Evolutionary conservation across 2,888 invertebrate genomes (phyloP), one percentile per base, ranked within the genome.

Genomic region (Fragum whitleyi): DNA sequence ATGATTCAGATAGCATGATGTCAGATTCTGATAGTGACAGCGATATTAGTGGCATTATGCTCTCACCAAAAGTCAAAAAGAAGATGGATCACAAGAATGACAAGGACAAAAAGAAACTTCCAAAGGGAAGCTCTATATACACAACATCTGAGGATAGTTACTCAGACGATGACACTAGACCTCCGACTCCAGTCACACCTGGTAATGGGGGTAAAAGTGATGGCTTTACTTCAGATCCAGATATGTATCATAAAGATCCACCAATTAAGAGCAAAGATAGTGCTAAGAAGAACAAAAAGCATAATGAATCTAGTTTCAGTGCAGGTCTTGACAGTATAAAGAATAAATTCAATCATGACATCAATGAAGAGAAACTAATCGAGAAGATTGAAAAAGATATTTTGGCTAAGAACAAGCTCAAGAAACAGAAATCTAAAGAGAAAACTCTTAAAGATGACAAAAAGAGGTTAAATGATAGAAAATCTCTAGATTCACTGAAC

Each of bases 51-150:
- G 82, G 83, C 29, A 86, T 81, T 14, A 74, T 85, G 70, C 80
- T 79, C 0, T 55, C 82, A 11, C 67, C 82, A 29, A 81, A 83
- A 53, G 47, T 62, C 14, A 81, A 81, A 71, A 86, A 86, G 72
- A 83, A 81, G 55, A n/a, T 70, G 0, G 74, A 74, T 19, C 73
- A 36, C 19, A 77, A 77, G 59, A 51, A 28, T 32, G 72, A 74
- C 19, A 74, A 79, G 47, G 74, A 80, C n/a, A 85, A 79, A 59
- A 85, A 85, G 72, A 74, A 67, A 29, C 72, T 81, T 5, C 85
- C 85, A n/a, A 80, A 81, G 68, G 85, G 85, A 14, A 80, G 81
- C 39, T 85, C 85, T 19, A 85, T 85, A 21, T 85, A 85, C 47
- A 85, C 85, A 59, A 77, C 85, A 42, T 85, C 85, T 14, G 85